Evolutionary conservation across 2,888 invertebrate species (phyloP).

Genomic region (Megaustenia siamemsis): DNA sequence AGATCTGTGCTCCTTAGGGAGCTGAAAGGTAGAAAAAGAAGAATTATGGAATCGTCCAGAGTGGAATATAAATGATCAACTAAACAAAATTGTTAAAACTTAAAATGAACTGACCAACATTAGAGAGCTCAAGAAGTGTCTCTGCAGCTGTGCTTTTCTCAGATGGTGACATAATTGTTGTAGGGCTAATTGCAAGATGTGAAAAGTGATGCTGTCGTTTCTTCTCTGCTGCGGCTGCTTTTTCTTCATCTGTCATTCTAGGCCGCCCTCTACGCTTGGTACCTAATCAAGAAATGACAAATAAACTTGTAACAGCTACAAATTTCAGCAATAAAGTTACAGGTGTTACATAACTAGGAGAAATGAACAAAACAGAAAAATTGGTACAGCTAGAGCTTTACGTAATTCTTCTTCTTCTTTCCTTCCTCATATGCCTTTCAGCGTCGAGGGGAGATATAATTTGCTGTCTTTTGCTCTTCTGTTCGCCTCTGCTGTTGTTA

Average conservation of each 20-base stretch:
- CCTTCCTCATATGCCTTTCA: no score
- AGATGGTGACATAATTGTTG: conserved; percentile 36
- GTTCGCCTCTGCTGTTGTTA: no score
- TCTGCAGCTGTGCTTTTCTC: conserved; percentile 75
- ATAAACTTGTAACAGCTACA: background rate
- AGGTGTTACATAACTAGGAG: no score
- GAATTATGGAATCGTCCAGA: no score
- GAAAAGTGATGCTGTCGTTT: conserved; percentile 53
- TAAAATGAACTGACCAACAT: conserved; percentile 69
- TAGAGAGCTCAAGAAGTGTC: conserved; percentile 78
- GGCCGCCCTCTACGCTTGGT: conserved; percentile 72
- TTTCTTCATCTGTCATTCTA: conserved; percentile 59
- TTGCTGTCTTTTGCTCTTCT: no score
- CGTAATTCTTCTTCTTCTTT: no score
- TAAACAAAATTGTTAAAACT: background rate
- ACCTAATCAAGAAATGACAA: conserved; percentile 54
- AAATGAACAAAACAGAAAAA: no score
- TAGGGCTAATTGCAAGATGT: conserved; percentile 56
- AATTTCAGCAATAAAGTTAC: background rate
- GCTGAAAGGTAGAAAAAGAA: no score
- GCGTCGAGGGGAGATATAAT: no score
- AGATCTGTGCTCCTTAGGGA: no score
- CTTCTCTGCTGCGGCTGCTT: conserved; percentile 42
- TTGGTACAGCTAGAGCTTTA: no score
- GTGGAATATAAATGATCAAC: no score